phyloP scores from a whole-genome alignment of 2,888 invertebrate genomes.

The Formica aserva region DNA sequence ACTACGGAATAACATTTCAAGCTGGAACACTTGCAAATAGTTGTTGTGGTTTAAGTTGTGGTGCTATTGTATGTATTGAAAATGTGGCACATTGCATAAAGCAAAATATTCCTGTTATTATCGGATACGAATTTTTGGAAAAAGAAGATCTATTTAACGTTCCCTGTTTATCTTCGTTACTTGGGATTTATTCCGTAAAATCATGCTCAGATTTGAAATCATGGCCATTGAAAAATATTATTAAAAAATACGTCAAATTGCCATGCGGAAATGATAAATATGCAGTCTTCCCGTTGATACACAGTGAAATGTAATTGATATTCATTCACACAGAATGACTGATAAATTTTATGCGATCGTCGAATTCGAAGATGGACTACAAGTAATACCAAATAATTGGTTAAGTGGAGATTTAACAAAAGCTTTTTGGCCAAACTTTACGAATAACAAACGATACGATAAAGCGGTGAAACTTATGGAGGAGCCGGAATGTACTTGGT shows the following conservation, averaged over 20 bases:
- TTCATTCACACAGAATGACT: background rate
- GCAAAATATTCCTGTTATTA: conserved; percentile 12
- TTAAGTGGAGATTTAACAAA: background rate
- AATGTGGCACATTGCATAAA: conserved; percentile 7
- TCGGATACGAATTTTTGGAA: conserved; percentile 9
- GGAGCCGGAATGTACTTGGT: background rate
- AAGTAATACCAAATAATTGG: background rate
- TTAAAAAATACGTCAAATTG: conserved; percentile 21
- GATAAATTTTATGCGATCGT: background rate
- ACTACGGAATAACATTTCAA: conserved; percentile 4
- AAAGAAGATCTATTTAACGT: conserved; percentile 1
- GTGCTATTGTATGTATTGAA: conserved; percentile 11
- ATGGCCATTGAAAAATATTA: conserved; percentile 13
- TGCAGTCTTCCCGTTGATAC: conserved; percentile 4
- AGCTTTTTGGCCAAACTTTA: background rate
- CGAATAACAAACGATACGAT: background rate
- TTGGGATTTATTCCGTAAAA: conserved; percentile 7
- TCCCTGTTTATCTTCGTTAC: conserved; percentile 7
- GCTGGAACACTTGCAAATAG: background rate
- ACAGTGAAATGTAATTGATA: background rate
- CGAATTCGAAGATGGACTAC: conserved; percentile 26
- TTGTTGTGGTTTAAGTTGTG: conserved; percentile 27
- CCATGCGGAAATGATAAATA: background rate
- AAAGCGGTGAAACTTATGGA: background rate
- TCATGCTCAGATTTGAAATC: conserved; percentile 20